Conservation (phyloP, 2,888 invertebrate species). For the Limnephilus marmoratus region DNA sequence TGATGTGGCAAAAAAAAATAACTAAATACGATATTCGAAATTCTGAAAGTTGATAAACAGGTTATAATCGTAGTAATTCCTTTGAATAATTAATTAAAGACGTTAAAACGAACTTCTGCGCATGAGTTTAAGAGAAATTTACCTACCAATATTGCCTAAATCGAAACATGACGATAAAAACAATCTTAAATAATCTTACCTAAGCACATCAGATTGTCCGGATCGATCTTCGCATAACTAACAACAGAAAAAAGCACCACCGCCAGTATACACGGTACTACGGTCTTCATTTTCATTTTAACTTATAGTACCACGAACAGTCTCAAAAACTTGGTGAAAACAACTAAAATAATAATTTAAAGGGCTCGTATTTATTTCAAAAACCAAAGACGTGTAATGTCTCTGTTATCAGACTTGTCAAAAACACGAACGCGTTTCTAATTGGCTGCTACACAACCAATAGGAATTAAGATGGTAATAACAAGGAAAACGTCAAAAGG, state of each 20-base stretch:
- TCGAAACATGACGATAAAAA: slow-evolving; percentile 33
- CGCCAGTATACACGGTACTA: slow-evolving; percentile 27
- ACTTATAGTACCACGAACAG: slow-evolving; percentile 2
- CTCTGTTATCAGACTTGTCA: slow-evolving; percentile 68
- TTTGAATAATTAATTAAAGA: background rate
- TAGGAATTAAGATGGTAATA: background rate
- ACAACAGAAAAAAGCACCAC: slow-evolving; percentile 29
- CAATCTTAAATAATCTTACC: slow-evolving; percentile 71
- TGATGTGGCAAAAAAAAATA: background rate
- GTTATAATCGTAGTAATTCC: background rate
- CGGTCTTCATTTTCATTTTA: slow-evolving; percentile 27
- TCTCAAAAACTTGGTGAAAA: background rate
- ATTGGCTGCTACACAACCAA: slow-evolving; percentile 70
- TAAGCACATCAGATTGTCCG: slow-evolving; percentile 75
- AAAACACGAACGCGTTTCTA: slow-evolving; percentile 72
- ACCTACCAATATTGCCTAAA: background rate
- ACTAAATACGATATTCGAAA: background rate
- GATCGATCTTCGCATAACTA: slow-evolving; percentile 73
- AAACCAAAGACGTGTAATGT: slow-evolving; percentile 53
- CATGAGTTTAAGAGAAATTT: background rate
- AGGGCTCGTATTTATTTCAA: slow-evolving; percentile 52
- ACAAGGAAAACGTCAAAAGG: background rate
- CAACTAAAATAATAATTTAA: slow-evolving; percentile 25
- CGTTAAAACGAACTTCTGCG: background rate
- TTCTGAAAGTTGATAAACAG: background rate